Conservation (phyloP, 2,113 vertebrate species). For the Morone saxatilis region DNA sequence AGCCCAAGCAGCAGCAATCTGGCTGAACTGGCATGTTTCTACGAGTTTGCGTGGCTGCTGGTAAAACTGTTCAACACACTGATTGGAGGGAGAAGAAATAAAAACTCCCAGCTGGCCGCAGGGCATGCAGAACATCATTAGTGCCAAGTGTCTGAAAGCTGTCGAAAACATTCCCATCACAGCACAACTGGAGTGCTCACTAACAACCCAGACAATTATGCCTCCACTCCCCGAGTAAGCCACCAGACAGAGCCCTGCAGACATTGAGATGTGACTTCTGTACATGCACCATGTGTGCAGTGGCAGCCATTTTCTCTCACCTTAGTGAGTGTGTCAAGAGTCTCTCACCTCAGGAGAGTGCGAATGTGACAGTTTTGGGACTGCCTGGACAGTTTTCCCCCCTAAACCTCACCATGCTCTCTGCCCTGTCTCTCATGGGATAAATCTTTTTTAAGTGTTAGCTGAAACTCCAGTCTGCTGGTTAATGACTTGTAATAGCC, state of each 20-base stretch:
- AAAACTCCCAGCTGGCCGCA: slow-evolving; percentile 52
- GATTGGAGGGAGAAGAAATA: slow-evolving; percentile 39
- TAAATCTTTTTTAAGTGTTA: slow-evolving; percentile 21
- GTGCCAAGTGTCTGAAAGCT: slow-evolving; percentile 80
- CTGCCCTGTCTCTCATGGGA: slow-evolving; percentile 16
- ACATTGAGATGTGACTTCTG: slow-evolving; percentile 44
- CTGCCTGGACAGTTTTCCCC: neutral
- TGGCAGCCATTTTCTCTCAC: slow-evolving; percentile 56
- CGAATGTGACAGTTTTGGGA: slow-evolving; percentile 43
- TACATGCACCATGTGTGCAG: slow-evolving; percentile 30
- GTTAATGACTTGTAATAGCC: slow-evolving; percentile 56
- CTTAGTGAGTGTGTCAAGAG: slow-evolving; percentile 31
- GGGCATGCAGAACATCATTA: slow-evolving; percentile 78
- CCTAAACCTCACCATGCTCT: neutral
- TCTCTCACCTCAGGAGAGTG: slow-evolving; percentile 26
- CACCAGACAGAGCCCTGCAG: slow-evolving; percentile 59
- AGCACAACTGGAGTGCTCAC: slow-evolving; percentile 67
- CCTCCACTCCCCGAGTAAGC: slow-evolving; percentile 30
- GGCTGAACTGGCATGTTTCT: slow-evolving; percentile 44
- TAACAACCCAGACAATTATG: slow-evolving; percentile 73
- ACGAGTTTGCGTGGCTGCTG: slow-evolving; percentile 40
- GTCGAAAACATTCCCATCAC: slow-evolving; percentile 75
- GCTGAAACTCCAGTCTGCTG: slow-evolving; percentile 36
- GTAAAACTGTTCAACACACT: slow-evolving; percentile 57
- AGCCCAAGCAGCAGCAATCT: slow-evolving; percentile 21